Percentiles rank a stretch among this genome's conserved stretches.
Evolutionary conservation across 2,113 vertebrate genomes (phyloP).

Genomic region (Aegypius monachus): DNA sequence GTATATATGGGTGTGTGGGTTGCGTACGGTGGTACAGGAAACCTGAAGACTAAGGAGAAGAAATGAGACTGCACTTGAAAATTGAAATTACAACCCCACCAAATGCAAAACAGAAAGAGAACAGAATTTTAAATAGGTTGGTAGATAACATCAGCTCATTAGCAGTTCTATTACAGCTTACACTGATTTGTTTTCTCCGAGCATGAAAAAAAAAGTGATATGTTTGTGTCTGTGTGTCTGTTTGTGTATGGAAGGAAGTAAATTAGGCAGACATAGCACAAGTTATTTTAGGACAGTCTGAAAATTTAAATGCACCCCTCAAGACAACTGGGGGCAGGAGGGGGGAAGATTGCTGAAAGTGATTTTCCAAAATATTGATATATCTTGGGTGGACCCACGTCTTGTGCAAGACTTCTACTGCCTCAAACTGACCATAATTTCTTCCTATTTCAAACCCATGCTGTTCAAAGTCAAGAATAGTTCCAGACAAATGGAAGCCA

Average conservation of each 20-base stretch:
- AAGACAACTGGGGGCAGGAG: neutral
- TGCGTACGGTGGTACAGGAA: neutral
- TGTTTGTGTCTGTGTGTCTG: slow-evolving; percentile 25
- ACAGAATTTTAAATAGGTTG: slow-evolving; percentile 64
- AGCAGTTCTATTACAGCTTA: slow-evolving; percentile 67
- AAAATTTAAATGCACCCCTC: slow-evolving; percentile 24
- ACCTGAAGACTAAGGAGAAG: neutral
- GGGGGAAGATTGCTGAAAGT: neutral
- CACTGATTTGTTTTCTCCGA: slow-evolving; percentile 53
- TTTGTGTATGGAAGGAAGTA: slow-evolving; percentile 41
- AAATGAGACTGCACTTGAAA: neutral
- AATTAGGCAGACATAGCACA: slow-evolving; percentile 50
- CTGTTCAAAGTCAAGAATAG: neutral
- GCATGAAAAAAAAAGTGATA: neutral
- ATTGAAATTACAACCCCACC: slow-evolving; percentile 57
- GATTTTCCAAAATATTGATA: neutral
- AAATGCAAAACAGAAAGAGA: slow-evolving; percentile 62
- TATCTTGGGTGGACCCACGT: neutral
- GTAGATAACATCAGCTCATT: slow-evolving; percentile 72
- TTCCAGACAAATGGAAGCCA: neutral
- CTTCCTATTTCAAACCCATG: neutral
- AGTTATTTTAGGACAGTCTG: slow-evolving; percentile 34
- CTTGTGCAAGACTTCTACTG: neutral
- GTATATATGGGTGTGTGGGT: neutral
- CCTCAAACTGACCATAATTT: neutral